Evolutionary conservation across 2,113 vertebrate genomes (phyloP).

Genomic region (Saccopteryx bilineata): DNA sequence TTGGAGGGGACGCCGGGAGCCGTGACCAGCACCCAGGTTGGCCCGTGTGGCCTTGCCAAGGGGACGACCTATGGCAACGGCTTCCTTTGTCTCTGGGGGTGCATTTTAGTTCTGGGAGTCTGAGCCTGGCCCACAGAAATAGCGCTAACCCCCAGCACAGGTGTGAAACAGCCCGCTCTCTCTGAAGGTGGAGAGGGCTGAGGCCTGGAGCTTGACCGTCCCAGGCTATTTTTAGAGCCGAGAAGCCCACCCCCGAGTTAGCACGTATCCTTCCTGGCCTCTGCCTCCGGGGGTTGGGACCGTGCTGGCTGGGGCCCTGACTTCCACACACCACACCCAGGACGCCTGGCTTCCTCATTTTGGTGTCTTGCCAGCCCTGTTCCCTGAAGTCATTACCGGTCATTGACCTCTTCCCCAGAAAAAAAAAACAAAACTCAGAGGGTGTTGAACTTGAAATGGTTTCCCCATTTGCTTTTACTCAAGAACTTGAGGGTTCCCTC

Average conservation of each 20-base stretch:
- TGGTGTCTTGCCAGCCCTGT: constrained; percentile 61
- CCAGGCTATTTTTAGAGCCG: not conserved
- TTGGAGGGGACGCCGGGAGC: not conserved
- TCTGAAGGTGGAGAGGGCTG: not conserved
- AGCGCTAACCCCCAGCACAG: not conserved
- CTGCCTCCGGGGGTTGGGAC: constrained; percentile 3
- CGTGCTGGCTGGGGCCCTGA: not conserved
- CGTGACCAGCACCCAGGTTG: not conserved
- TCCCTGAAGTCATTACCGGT: constrained; percentile 72
- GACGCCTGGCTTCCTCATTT: constrained; percentile 37
- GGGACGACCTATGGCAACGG: not conserved
- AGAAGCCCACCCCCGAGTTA: not conserved
- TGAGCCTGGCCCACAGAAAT: not conserved
- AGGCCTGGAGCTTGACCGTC: not conserved
- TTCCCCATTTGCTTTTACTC: not conserved
- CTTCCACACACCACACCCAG: not conserved
- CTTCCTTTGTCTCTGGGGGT: not conserved
- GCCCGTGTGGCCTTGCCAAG: not conserved
- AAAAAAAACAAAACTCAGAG: not conserved
- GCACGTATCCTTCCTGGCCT: not conserved
- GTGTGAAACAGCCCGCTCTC: not conserved
- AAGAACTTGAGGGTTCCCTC: not conserved
- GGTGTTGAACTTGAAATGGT: not conserved
- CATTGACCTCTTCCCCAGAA: constrained; percentile 75
- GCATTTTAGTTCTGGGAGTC: not conserved